phyloP scores from a whole-genome alignment of 1,140 invertebrate species.

The Metopolophium dirhodum region DNA sequence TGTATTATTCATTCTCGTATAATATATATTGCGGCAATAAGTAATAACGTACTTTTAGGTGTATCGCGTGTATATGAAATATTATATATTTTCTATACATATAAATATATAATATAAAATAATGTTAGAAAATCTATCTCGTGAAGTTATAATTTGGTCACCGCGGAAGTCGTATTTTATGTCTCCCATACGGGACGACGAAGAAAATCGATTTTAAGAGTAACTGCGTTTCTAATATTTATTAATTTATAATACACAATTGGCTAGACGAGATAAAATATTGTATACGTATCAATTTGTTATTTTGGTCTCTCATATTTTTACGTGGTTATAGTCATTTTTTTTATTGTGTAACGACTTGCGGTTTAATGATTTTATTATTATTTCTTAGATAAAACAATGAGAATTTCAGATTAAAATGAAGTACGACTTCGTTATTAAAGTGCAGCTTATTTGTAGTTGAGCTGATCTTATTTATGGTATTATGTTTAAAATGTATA shows the following conservation, averaged over 20 bases:
- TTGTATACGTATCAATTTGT: background rate
- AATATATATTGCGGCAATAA: background rate
- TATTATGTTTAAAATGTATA: background rate
- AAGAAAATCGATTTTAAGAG: conserved; percentile 4
- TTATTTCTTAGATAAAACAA: background rate
- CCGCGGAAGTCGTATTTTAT: background rate
- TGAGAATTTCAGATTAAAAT: background rate
- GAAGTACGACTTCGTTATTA: background rate
- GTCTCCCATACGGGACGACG: background rate
- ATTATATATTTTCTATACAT: background rate
- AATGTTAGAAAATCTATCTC: background rate
- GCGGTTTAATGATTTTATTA: background rate
- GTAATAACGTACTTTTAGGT: background rate
- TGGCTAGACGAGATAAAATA: background rate
- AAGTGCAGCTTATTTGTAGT: background rate
- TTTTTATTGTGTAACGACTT: background rate
- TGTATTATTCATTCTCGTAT: conserved; percentile 8
- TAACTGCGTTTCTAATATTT: background rate
- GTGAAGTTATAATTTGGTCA: background rate
- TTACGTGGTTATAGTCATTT: background rate
- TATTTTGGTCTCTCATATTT: background rate
- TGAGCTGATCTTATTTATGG: background rate
- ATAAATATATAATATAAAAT: background rate
- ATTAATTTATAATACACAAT: background rate
- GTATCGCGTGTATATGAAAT: conserved; percentile 20